Evolutionary conservation across 1,140 invertebrate species (phyloP).

Genomic region (Aphaenogaster ashmeadi): DNA sequence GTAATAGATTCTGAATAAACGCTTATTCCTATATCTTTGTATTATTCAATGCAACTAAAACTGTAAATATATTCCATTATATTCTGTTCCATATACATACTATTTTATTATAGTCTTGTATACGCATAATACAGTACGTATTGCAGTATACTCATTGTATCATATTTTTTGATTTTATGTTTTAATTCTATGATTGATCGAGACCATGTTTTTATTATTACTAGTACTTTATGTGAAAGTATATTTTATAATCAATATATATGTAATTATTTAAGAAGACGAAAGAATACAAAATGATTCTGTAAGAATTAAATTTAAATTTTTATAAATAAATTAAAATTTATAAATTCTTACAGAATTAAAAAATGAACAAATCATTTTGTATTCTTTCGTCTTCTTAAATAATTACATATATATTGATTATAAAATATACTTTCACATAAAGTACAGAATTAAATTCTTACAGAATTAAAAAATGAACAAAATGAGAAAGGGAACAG

Average conservation of each 20-base stretch:
- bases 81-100: slow-evolving; percentile 1
- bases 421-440: too few relatives aligned
- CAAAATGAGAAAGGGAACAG: background rate
- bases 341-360: too few relatives aligned
- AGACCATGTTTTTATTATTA: background rate
- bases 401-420: too few relatives aligned
- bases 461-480: background rate
- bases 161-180: slow-evolving; percentile 16
- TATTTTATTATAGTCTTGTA: slow-evolving; percentile 1
- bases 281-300: background rate
- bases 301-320: background rate
- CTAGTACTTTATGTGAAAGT: background rate
- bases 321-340: background rate
- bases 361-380: too few relatives aligned
- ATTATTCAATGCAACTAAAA: slow-evolving; percentile 18
- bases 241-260: background rate
- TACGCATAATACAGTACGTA: background rate
- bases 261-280: background rate
- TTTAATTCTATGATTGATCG: slow-evolving; percentile 7
- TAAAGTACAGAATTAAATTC: background rate
- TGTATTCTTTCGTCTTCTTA: too few relatives aligned
- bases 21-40: slow-evolving; percentile 13
- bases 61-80: slow-evolving; percentile 19
- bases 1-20: slow-evolving; percentile 5
- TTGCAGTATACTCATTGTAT: slow-evolving; percentile 3